Conservation (phyloP, 1,140 invertebrate genomes). For the Magallana gigas region DNA sequence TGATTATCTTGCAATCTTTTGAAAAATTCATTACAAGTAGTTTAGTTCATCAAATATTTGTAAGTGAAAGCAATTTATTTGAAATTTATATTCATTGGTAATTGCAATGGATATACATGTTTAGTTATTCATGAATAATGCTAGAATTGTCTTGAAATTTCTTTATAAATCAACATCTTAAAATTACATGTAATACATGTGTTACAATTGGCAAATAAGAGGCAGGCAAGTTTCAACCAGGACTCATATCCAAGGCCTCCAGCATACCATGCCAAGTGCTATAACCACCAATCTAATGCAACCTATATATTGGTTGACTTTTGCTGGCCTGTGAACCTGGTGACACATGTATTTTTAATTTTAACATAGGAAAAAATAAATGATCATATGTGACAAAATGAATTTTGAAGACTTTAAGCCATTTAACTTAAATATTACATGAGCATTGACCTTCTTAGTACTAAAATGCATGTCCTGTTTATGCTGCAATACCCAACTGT, state of each 20-base stretch:
- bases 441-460: neutral
- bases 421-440: neutral
- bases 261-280: neutral
- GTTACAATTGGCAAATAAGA: neutral
- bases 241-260: neutral
- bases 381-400: neutral
- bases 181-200: neutral
- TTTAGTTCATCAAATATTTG: neutral
- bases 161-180: neutral
- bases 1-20: constrained; percentile 16
- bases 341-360: neutral
- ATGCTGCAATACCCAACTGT: too few relatives aligned
- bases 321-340: too few relatives aligned
- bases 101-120: too few relatives aligned
- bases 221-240: neutral
- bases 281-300: neutral
- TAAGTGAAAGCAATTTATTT: neutral
- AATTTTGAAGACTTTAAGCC: neutral
- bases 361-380: neutral
- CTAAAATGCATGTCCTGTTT: constrained; percentile 4
- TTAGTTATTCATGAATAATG: too few relatives aligned
- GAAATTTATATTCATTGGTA: neutral
- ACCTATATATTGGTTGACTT: neutral
- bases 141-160: neutral
- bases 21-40: neutral